A percentile compares a stretch with the other conserved stretches of the same genome.
These are phyloP conservation scores for Drosophila watanabei DNA, from an alignment of 1,140 invertebrate genomes.

Conservation along the genomic window DNA sequence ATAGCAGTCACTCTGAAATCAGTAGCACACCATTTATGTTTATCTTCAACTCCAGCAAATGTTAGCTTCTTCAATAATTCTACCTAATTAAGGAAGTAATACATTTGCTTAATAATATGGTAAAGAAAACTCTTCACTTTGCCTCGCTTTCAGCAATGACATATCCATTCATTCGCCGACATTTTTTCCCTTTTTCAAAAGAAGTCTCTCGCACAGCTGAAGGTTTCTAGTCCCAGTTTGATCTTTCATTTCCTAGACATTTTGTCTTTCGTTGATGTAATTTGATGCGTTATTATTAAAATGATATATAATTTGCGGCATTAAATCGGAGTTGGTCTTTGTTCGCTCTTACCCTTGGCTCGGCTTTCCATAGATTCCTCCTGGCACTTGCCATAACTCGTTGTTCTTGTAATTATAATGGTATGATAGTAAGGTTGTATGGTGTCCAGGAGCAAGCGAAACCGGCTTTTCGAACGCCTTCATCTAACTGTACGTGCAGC, in stretches of 20 bases:
- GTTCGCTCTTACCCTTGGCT: constrained; percentile 51
- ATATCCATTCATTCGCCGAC: not conserved
- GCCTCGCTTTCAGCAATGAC: constrained; percentile 38
- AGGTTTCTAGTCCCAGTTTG: constrained; percentile 19
- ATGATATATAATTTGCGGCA: constrained; percentile 78
- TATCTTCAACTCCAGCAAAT: not conserved
- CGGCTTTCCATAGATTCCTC: constrained; percentile 18
- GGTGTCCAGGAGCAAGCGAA: constrained; percentile 49
- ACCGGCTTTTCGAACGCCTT: constrained; percentile 61
- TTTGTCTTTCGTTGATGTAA: constrained; percentile 57
- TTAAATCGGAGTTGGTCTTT: constrained; percentile 59
- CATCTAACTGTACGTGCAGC: constrained; percentile 50
- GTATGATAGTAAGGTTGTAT: constrained; percentile 8
- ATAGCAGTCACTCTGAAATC: not conserved
- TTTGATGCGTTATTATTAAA: constrained; percentile 80
- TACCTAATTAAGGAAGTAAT: constrained; percentile 18
- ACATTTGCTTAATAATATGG: constrained; percentile 7
- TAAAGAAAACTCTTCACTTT: constrained; percentile 23
- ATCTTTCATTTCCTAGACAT: constrained; percentile 48
- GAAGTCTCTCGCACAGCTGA: constrained; percentile 9
- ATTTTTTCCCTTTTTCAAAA: constrained; percentile 23
- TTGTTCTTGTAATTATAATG: constrained; percentile 73
- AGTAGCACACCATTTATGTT: not conserved
- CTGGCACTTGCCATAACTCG: constrained; percentile 71
- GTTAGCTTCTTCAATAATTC: not conserved